phyloP scores from a whole-genome alignment of 2,888 invertebrate genomes.

The Trissoscelio sp. region DNA sequence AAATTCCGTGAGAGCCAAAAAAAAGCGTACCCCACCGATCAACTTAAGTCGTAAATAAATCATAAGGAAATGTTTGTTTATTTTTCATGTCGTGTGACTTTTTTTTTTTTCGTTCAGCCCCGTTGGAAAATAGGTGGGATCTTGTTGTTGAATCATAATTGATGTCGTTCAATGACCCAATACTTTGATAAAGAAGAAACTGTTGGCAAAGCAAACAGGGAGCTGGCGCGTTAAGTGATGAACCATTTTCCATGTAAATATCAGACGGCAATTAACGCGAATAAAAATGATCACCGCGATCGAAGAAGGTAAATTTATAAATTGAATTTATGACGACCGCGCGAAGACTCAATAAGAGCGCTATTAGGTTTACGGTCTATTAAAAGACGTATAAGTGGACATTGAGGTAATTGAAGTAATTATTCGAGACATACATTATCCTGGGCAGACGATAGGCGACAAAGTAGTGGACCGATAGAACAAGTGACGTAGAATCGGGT shows the following conservation, averaged over 20 bases:
- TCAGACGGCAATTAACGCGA: conserved; percentile 40
- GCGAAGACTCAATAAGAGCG: conserved; percentile 30
- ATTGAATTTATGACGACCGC: conserved; percentile 52
- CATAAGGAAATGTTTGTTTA: conserved; percentile 53
- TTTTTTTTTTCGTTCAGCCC: conserved; percentile 11
- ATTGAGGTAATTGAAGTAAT: conserved; percentile 62
- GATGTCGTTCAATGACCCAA: conserved; percentile 24
- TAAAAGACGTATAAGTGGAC: conserved; percentile 57
- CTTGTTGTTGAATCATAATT: too few relatives aligned
- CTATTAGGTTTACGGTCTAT: conserved; percentile 56
- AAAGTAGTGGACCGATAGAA: conserved; percentile 30
- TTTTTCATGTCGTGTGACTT: conserved; percentile 33
- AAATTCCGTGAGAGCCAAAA: conserved; percentile 65
- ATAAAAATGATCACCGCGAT: conserved; percentile 37
- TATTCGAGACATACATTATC: conserved; percentile 61
- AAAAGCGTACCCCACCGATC: conserved; percentile 14
- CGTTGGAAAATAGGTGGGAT: conserved; percentile 28
- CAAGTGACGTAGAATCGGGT: conserved; percentile 36
- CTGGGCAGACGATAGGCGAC: conserved; percentile 40
- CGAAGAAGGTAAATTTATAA: conserved; percentile 48
- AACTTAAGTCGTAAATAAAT: conserved; percentile 47
- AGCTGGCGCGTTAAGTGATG: conserved; percentile 2
- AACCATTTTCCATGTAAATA: conserved; percentile 50
- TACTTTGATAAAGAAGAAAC: conserved; percentile 21
- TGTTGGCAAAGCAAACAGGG: conserved; percentile 22